Conservation (phyloP, 2,888 invertebrate genomes). For the Coecobrya sp. region DNA sequence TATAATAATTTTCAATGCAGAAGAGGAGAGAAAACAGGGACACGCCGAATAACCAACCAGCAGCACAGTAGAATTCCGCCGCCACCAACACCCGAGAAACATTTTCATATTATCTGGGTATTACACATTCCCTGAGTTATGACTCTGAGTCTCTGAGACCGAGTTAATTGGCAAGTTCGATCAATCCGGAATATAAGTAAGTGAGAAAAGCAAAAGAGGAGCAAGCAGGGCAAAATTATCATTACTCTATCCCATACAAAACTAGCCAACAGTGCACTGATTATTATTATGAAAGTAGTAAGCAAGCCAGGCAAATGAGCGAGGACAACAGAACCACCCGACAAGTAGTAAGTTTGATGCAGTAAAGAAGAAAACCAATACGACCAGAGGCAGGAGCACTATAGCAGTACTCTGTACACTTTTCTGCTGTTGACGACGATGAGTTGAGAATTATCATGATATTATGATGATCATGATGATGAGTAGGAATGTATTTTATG, state of each 20-base stretch:
- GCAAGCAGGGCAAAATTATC: conserved; percentile 43
- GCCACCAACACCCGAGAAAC: conserved; percentile 39
- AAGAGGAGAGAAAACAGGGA: conserved; percentile 46
- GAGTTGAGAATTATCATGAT: conserved; percentile 44
- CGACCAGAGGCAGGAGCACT: background rate
- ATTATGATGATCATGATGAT: conserved; percentile 40
- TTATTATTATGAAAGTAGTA: conserved; percentile 43
- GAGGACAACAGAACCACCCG: background rate
- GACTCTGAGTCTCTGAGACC: conserved; percentile 68
- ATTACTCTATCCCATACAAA: conserved; percentile 28
- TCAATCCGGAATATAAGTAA: conserved; percentile 68
- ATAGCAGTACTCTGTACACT: background rate
- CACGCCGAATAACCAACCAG: background rate
- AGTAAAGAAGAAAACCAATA: conserved; percentile 46
- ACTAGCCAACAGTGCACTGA: conserved; percentile 11
- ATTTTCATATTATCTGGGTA: conserved; percentile 68
- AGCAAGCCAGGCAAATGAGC: conserved; percentile 25
- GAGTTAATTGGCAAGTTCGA: conserved; percentile 79
- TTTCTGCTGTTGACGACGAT: background rate
- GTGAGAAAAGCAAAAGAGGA: conserved; percentile 41
- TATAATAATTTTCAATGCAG: conserved; percentile 73
- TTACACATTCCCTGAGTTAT: conserved; percentile 72
- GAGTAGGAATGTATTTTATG: conserved; percentile 47
- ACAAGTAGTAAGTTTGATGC: conserved; percentile 12
- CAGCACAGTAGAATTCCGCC: background rate